A percentile compares a stretch with the other conserved stretches of the same genome.
These are phyloP conservation scores for Oxyteleia sp. DNA, from an alignment of 2,888 invertebrate species.

Conservation along the genomic window DNA sequence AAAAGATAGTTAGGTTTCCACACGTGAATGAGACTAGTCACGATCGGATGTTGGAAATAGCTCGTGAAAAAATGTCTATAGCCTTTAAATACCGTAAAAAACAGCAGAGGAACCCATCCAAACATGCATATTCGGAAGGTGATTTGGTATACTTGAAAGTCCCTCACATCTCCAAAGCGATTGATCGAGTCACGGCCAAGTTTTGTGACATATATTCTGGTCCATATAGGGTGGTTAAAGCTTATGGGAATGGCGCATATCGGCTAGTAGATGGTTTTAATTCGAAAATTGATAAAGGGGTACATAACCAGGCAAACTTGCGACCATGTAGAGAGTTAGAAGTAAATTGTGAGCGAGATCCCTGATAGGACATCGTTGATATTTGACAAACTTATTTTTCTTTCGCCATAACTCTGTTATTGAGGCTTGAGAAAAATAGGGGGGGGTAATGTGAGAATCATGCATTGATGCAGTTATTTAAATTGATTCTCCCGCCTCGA, in stretches of 20 bases:
- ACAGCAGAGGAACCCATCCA: neutral
- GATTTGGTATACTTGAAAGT: conserved; percentile 36
- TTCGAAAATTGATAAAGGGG: neutral
- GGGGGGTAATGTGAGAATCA: no score
- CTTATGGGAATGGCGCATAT: conserved; percentile 7
- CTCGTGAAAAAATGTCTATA: neutral
- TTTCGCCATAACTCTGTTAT: no score
- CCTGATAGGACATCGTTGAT: no score
- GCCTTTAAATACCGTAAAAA: conserved; percentile 10
- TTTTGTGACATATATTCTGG: conserved; percentile 45
- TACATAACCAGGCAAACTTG: conserved; percentile 27
- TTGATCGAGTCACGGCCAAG: conserved; percentile 15
- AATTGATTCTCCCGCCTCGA: no score
- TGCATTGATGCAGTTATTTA: no score
- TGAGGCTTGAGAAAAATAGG: no score
- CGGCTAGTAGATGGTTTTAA: neutral
- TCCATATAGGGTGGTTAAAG: conserved; percentile 25
- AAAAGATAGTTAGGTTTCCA: conserved; percentile 1
- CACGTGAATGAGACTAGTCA: no score
- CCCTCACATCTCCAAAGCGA: conserved; percentile 23
- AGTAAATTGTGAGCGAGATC: no score
- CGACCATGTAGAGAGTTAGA: conserved; percentile 1
- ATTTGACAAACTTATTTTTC: no score
- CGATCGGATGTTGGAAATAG: neutral
- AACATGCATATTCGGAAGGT: neutral